Evolutionary conservation across 2,113 vertebrate genomes (phyloP), one percentile per base, ranked within the genome.

Genomic region (Romanogobio albipinnatus): DNA sequence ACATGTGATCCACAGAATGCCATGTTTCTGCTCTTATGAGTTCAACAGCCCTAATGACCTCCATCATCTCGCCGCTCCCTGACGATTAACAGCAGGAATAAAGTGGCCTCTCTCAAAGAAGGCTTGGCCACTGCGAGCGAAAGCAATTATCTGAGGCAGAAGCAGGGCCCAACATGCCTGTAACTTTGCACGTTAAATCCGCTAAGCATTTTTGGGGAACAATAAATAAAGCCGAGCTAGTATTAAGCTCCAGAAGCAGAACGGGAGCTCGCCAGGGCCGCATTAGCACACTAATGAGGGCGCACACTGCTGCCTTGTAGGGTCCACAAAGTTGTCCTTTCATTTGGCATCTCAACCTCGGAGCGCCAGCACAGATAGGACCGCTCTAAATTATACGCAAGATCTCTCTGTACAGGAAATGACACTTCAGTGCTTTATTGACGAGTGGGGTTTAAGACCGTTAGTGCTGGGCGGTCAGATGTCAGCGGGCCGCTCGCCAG

Each of bases 141-240:
- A 29, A 71, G 88, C 92, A 92, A 88, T 90, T 89, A 92, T 89
- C 91, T 87, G 49, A 81, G 86, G 70, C 82, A 59, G 71, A 83
- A 90, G 90, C 91, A 86, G 86, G 91, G 88, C 86, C 88, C 91
- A 85, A 90, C 91, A 92, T 56, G 90, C 89, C 90, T 91, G 93
- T 90, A 93, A 94, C 93, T 86, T 90, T 92, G 93, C 91, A 94
- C 91, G 87, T 93, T 92, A 92, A 94, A 92, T 91, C 92, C 91
- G 90, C 82, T 92, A 93, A 94, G 92, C 90, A 92, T 74, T 94
- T 94, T 94, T 90, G 91, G 90, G 85, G 90, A 93, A 93, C 92
- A 94, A 94, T 94, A 95, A 95, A 95, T 95, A 94, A 94, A 94
- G 94, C 93, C 92, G 90, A 92, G 91, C 91, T 91, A 90, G 93